These are phyloP conservation scores for Rhinogobius similis DNA, from an alignment of 2,113 vertebrate genomes.

Conservation along the genomic window DNA sequence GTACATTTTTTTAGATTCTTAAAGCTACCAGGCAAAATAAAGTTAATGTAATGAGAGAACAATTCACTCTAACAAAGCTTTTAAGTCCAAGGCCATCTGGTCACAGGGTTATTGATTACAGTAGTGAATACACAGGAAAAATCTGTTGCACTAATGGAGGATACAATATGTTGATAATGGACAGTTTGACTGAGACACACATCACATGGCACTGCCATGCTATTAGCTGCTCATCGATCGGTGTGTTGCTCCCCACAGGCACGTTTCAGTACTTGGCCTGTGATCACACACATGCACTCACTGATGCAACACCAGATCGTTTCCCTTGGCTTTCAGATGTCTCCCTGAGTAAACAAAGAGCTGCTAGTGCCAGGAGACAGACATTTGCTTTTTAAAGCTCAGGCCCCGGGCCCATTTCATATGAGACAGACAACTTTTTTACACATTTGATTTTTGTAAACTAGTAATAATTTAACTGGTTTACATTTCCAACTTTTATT, in stretches of 20 bases:
- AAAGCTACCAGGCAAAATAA: slow-evolving; percentile 41
- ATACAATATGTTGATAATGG: slow-evolving; percentile 55
- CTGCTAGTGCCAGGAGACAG: slow-evolving; percentile 6
- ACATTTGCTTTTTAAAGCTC: neutral
- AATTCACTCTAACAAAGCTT: slow-evolving; percentile 63
- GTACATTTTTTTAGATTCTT: neutral
- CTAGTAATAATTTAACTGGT: neutral
- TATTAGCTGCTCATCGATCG: slow-evolving; percentile 39
- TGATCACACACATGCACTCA: neutral
- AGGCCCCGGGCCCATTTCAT: neutral
- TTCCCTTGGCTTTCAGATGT: neutral
- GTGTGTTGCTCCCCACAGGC: neutral
- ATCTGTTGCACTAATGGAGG: slow-evolving; percentile 59
- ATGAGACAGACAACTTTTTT: too few relatives aligned
- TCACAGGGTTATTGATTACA: slow-evolving; percentile 55
- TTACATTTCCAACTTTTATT: neutral
- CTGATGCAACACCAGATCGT: neutral
- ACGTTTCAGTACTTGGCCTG: slow-evolving; percentile 21
- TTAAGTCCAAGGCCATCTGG: slow-evolving; percentile 63
- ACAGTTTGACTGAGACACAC: slow-evolving; percentile 44
- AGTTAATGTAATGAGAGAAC: slow-evolving; percentile 43
- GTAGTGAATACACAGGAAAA: slow-evolving; percentile 46
- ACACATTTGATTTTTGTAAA: neutral
- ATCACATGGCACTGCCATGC: slow-evolving; percentile 34
- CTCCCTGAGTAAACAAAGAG: neutral